Base-by-base conservation (phyloP, 1,140 invertebrate genomes). In the Lordiphosa mommai region DNA sequence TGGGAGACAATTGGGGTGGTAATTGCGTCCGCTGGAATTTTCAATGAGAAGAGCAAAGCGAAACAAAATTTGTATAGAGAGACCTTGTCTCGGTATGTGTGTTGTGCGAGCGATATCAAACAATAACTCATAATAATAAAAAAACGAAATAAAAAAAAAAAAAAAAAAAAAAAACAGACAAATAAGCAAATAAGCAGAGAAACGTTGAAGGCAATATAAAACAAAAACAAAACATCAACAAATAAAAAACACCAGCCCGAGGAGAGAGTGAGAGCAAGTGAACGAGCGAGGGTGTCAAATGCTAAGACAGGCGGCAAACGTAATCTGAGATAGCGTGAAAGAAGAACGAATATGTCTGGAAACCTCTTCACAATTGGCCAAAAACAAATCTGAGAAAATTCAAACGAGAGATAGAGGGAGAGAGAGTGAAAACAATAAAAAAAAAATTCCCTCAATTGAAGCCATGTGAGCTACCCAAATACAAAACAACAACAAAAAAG, bases 1-100 rank as follows among this genome's bases (percentile, higher is more conserved):
- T 61, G 49, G 56, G 40, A 73, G 70, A 72, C 70, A 73, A 73
- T 68, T 73, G 71, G 70, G 70, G 71, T 73, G 71, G 58, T 74
- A 73, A 73, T 73, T 73, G 71, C 44, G 63, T 67, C 63, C 63
- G 63, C 34, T 46, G 47, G 59, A 63, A 68, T 52, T 67, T 67
- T 67, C 63, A 67, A 67, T 58, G 61, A 66, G 63, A 36, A 56
- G 34, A 8, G n/a, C 13, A 17, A 20, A 17, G 32, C 32, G 32
- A 36, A 16, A 32, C 17, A 27, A 34, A 16, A 37, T 3, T 14
- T 44, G 53, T 48, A 44, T 47, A 33, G 30, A 38, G 34, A 50
- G 48, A 50, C 52, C 46, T 40, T 53, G 10, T 37, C 2, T 12
- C 10, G 5, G 17, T 58, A 40, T 49, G 60, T 43, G 43, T 41